Conservation (phyloP, 2,888 invertebrate species). For the Synanthedon myopaeformis region DNA sequence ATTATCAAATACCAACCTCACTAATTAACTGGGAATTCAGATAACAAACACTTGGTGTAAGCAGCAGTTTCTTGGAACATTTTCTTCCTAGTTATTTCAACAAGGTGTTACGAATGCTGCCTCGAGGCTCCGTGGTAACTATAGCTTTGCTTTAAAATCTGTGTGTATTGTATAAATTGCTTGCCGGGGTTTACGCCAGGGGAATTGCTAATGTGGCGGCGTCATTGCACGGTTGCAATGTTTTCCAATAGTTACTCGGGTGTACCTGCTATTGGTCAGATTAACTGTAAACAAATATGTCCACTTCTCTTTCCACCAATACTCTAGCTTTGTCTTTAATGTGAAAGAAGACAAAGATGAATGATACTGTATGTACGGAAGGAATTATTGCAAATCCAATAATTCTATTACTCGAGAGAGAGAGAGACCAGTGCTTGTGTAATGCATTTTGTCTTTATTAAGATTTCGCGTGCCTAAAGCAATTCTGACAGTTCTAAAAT, state of each 20-base stretch:
- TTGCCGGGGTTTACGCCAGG: slow-evolving; percentile 29
- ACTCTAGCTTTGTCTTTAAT: not conserved
- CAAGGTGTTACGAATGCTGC: slow-evolving; percentile 43
- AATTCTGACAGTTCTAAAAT: not conserved
- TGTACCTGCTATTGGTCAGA: slow-evolving; percentile 16
- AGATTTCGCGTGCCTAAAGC: not conserved
- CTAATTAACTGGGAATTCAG: not conserved
- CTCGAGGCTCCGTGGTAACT: slow-evolving; percentile 34
- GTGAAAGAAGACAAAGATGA: not conserved
- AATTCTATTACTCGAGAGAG: not conserved
- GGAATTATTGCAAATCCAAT: not conserved
- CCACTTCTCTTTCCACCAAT: not conserved
- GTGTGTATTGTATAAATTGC: slow-evolving; percentile 38
- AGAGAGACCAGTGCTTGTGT: not conserved
- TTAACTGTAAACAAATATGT: slow-evolving; percentile 16
- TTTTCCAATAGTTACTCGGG: slow-evolving; percentile 16
- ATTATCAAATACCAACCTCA: not conserved
- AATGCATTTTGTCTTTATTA: not conserved
- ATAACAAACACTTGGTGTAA: not conserved
- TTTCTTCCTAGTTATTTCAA: slow-evolving; percentile 20
- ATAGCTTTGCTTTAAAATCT: slow-evolving; percentile 21
- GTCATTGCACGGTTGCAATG: slow-evolving; percentile 20
- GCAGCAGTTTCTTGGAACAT: not conserved
- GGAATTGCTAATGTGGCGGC: slow-evolving; percentile 31
- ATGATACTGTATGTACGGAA: not conserved